Base-by-base conservation (phyloP, 2,113 vertebrate genomes). In the Pseudopipra pipra region DNA sequence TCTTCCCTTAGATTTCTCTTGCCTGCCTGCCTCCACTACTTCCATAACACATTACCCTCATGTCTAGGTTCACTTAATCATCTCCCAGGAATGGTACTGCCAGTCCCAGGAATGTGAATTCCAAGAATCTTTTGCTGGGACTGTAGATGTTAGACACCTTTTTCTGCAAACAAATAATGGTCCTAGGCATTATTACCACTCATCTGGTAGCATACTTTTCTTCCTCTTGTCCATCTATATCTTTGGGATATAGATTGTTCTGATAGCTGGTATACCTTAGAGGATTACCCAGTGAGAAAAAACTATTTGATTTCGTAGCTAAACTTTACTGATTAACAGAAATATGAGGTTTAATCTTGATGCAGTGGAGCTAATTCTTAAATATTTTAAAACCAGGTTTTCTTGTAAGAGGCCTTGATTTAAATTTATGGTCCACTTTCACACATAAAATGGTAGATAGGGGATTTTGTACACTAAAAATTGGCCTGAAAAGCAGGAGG, bases 311-410 rank as follows among this genome's bases (percentile, higher is more conserved):
- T 83, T 90, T 70, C 2, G 0, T 25, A 77, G 56, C 33, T 73
- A 33, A 76, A 47, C 8, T 59, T 89, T 85, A 24, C 31, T 51
- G 73, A 27, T 80, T 83, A 92, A 62, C n/a, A 74, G 33, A 92
- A 74, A 73, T 89, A 63, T 13, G 12, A 94, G 6, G 43, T 80
- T 94, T 33, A 51, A 6, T 82, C 75, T 73, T 83, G 43, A 55
- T 79, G 27, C 33, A 76, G n/a, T 80, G 74, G 33, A 46, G 51
- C 14, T 85, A 66, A 79, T 70, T 87, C 67, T 94, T 91, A 91
- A 85, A 85, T 94, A 95, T 85, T 95, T 95, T 87, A 87, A 91
- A 89, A 24, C 4, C 3, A 67, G 72, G 8, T 56, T 88, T 83
- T 9, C 8, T 54, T 85, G 8, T 37, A 73, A 89, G 37, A 85